Evolutionary conservation across 2,888 invertebrate genomes (phyloP), one percentile per base, ranked within the genome.

Genomic region (Heliconius aoede): DNA sequence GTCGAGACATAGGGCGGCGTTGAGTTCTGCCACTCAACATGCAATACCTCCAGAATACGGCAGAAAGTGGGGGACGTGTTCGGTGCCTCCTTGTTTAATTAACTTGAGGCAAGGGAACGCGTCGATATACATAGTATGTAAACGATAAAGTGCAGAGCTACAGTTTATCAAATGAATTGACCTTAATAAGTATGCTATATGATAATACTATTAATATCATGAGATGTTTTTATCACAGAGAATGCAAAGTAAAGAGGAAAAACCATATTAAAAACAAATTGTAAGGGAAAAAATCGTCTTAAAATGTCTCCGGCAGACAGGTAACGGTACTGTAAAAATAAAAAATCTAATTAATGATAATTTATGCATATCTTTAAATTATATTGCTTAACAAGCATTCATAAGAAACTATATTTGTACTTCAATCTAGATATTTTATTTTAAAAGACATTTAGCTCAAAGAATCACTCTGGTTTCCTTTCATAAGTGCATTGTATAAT

Each of bases 121-220:
- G n/a, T n/a, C n/a, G n/a, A n/a, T 55, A 55, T 3, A 11, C 9
- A 55, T 55, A 55, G 9, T 21, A 55, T n/a, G 55, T n/a, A 32
- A 21, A 64, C 32, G 21, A 21, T n/a, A 32, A 8, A 26, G 15
- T 32, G 46, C 5, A 46, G 18, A 46, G 46, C 46, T 46, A 21
- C 18, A 46, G 46, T 46, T 64, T n/a, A 64, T n/a, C 65, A 40
- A 65, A 65, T 24, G 13, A 65, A 65, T 65, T 36, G 65, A 65
- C 65, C 65, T 65, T 36, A 15, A 40, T 24, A 64, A 64, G 32
- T 15, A 36, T 30, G n/a, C n/a, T 26, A 36, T 24, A 32, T 24
- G 65, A 65, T 65, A 65, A 65, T 15, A 15, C 7, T 65, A 21
- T 36, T 30, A 36, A 64, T 64, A 65, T n/a, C 8, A 4, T 36